Evolutionary conservation across 2,888 invertebrate genomes (phyloP), one percentile per base, ranked within the genome.

Genomic region (Phengaris alcon): DNA sequence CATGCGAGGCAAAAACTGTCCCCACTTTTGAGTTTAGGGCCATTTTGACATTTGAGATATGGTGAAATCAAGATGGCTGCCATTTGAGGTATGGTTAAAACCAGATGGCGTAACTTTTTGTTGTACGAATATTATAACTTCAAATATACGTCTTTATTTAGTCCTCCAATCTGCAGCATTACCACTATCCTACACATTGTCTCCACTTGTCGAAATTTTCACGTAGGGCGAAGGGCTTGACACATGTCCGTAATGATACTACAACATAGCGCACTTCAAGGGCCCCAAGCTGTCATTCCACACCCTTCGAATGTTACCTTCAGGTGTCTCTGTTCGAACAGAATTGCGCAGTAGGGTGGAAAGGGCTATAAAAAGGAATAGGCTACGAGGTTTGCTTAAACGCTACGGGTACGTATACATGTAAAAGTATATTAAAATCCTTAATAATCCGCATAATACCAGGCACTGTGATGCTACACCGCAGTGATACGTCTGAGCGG

Each of bases 201-300:
- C 12, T 6, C 35, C 64, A 64, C 64, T 64, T 35, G 83, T 82
- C 82, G 83, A 79, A 84, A 84, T 84, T 84, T 81, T 81, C 80
- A 78, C 81, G 84, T 22, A 70, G 51, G 15, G 15, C 70, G 48
- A 10, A 51, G 80, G 84, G 84, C 86, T 80, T 84, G 83, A 85
- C 89, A 88, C 86, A 88, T 89, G 90, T 87, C 84, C 82, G 84
- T 89, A 91, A 90, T 86, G 90, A 89, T 82, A 86, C 87, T 83
- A 78, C 48, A 81, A 81, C 86, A 85, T 86, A 88, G 87, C 88
- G 87, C 88, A 88, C 91, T 91, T 89, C 88, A 90, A 89, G 84
- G 76, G 72, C 74, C 77, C 77, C 70, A 22, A 35, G 55, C 72
- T 77, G 81, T 68, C 75, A 76, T 68, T 59, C 69, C 74, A 57